Evolutionary conservation across 1,140 invertebrate genomes (phyloP).

Genomic region (Monomorium pharaonis): DNA sequence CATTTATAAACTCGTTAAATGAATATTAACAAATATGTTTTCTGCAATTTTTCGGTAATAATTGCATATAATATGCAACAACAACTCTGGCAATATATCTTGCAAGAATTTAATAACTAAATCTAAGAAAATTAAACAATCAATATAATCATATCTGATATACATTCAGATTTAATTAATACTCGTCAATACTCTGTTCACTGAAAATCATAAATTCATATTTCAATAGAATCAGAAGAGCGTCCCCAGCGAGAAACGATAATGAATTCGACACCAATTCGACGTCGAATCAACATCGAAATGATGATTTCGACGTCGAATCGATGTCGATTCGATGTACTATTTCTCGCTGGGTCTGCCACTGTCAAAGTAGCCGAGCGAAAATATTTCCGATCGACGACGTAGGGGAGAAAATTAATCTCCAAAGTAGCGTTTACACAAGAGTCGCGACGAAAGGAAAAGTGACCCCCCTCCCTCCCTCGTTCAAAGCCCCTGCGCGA

Average conservation of each 20-base stretch:
- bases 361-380: not conserved
- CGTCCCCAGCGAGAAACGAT: too few relatives aligned
- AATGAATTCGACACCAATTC: too few relatives aligned
- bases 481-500: not conserved
- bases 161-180: not conserved
- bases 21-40: not conserved
- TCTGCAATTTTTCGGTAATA: not conserved
- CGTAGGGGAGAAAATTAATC: not conserved
- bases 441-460: conserved; percentile 19
- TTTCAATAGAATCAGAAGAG: not conserved
- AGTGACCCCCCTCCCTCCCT: too few relatives aligned
- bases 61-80: not conserved
- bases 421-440: not conserved
- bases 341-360: too few relatives aligned
- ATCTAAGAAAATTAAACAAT: not conserved
- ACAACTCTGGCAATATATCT: not conserved
- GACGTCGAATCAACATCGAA: too few relatives aligned
- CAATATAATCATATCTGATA: not conserved
- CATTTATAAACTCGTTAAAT: not conserved
- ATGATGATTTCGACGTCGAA: too few relatives aligned
- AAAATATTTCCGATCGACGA: not conserved
- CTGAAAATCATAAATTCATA: not conserved
- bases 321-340: too few relatives aligned
- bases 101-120: not conserved
- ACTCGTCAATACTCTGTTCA: not conserved